A percentile compares a stretch with the other conserved stretches of the same genome.
These are phyloP conservation scores for Anguilla marmorata DNA, from an alignment of 2,797 vertebrate species.

Conservation along the genomic window DNA sequence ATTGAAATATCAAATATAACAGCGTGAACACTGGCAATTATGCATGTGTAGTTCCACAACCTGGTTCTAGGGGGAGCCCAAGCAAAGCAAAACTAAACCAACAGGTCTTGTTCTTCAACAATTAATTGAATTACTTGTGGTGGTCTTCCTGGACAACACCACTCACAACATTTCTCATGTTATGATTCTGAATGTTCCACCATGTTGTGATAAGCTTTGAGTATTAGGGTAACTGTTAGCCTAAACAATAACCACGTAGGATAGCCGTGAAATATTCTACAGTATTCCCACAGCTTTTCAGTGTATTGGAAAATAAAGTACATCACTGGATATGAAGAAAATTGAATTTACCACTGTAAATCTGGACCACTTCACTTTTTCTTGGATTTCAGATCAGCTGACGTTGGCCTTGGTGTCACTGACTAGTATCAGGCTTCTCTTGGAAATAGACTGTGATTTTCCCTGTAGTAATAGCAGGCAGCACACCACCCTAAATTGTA, in stretches of 20 bases:
- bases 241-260: not conserved
- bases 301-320: not conserved
- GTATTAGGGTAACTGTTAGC: not conserved
- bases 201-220: not conserved
- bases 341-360: not conserved
- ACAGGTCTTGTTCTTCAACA: not conserved
- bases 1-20: slow-evolving; percentile 51
- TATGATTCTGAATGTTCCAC: not conserved
- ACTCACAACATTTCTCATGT: not conserved
- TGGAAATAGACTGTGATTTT: not conserved
- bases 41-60: slow-evolving; percentile 37
- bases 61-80: slow-evolving; percentile 33
- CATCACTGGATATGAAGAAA: not conserved
- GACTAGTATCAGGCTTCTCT: not conserved
- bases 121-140: not conserved
- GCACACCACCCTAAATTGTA: not conserved
- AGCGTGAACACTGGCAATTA: slow-evolving; percentile 42
- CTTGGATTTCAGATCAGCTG: not conserved
- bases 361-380: not conserved
- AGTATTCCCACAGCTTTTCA: not conserved
- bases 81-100: not conserved
- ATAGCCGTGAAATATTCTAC: not conserved
- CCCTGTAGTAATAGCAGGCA: not conserved
- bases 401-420: not conserved
- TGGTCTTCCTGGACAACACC: slow-evolving; percentile 12